phyloP scores from a whole-genome alignment of 1,140 invertebrate species.

The Anagrus nilaparvatae region DNA sequence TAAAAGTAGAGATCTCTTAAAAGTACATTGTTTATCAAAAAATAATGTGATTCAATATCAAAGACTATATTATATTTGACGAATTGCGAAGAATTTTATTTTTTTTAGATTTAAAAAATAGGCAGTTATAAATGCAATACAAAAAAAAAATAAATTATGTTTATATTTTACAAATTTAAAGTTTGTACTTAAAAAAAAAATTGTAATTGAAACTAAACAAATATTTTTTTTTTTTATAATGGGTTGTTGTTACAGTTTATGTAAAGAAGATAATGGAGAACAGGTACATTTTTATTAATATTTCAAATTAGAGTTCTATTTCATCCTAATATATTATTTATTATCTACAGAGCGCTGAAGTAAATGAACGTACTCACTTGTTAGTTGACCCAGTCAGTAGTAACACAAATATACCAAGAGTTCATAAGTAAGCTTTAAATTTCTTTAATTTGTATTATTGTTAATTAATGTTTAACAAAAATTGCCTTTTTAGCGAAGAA shows the following conservation, averaged over 20 bases:
- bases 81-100: too few species aligned
- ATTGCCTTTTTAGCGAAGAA: constrained; percentile 49
- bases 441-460: neutral
- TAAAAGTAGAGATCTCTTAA: too few species aligned
- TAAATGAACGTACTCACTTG: constrained; percentile 57
- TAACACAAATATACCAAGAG: constrained; percentile 49
- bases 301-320: neutral
- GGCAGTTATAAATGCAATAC: too few species aligned
- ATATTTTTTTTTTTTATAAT: constrained; percentile 17
- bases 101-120: too few species aligned
- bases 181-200: too few species aligned
- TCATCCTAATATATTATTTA: constrained; percentile 11
- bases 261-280: constrained; percentile 46
- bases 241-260: constrained; percentile 47
- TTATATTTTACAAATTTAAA: too few species aligned
- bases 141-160: too few species aligned
- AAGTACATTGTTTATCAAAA: too few species aligned
- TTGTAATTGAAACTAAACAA: too few species aligned
- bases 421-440: constrained; percentile 40
- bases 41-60: too few species aligned
- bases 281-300: constrained; percentile 37
- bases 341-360: constrained; percentile 46
- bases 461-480: neutral
- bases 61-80: too few species aligned
- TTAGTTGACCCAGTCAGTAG: constrained; percentile 59